These are phyloP conservation scores for Molossus alvarezi DNA, from an alignment of 2,797 vertebrate genomes.

Conservation along the genomic window DNA sequence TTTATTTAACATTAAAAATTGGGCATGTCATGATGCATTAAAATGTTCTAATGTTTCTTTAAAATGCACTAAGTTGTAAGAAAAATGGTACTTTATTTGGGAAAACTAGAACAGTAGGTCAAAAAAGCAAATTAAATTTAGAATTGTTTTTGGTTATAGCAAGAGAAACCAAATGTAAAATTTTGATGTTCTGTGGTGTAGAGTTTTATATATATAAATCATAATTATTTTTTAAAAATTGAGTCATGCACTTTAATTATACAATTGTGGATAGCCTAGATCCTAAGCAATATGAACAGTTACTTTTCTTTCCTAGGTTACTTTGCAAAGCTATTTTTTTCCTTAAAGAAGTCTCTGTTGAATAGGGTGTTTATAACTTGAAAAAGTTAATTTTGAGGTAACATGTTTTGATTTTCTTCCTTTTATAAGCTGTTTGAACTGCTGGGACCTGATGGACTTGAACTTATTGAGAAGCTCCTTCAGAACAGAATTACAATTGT, in stretches of 20 bases:
- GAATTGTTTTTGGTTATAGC: slow-evolving; percentile 58
- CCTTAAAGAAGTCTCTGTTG: not conserved
- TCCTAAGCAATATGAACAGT: slow-evolving; percentile 3
- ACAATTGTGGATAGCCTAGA: not conserved
- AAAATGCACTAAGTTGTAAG: not conserved
- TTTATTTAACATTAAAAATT: slow-evolving; percentile 47
- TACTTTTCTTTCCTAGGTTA: slow-evolving; percentile 15
- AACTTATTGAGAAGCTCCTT: slow-evolving; percentile 97
- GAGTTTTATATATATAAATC: not conserved
- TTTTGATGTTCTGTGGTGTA: slow-evolving; percentile 47
- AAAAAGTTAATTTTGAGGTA: slow-evolving; percentile 52
- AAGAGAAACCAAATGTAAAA: slow-evolving; percentile 7
- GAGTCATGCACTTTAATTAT: not conserved
- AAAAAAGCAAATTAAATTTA: slow-evolving; percentile 66
- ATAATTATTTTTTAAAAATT: slow-evolving; percentile 57
- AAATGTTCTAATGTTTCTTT: slow-evolving; percentile 12
- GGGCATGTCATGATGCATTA: slow-evolving; percentile 17
- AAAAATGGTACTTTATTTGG: slow-evolving; percentile 20
- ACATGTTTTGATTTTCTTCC: slow-evolving; percentile 38
- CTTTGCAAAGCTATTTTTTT: not conserved
- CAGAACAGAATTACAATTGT: slow-evolving; percentile 94
- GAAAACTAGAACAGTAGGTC: slow-evolving; percentile 24
- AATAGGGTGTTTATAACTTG: slow-evolving; percentile 10
- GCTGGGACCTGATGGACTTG: slow-evolving; percentile 96
- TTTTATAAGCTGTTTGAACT: slow-evolving; percentile 95